A percentile compares a stretch with the other conserved stretches of the same genome.
Conservation (phyloP, 1,140 invertebrate species). For the Drosophila azteca region DNA sequence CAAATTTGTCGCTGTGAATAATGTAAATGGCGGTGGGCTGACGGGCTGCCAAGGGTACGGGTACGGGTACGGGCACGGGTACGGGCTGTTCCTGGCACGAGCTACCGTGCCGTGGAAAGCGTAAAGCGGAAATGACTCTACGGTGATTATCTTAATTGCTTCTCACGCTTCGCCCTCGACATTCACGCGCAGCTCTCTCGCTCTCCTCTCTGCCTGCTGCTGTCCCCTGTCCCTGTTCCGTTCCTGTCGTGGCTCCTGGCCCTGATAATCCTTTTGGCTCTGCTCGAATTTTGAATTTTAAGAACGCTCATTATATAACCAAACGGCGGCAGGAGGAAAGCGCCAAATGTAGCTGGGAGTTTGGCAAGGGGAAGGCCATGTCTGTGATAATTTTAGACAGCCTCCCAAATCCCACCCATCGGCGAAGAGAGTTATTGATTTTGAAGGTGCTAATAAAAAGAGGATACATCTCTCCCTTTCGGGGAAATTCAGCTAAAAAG, state of each 20-base stretch:
- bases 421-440: conserved; percentile 29
- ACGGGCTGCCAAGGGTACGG: neutral
- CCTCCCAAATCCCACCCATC: neutral
- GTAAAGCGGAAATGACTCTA: conserved; percentile 73
- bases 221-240: neutral
- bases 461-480: neutral
- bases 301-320: conserved; percentile 59
- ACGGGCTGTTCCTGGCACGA: neutral
- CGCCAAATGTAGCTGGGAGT: too few relatives aligned
- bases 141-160: conserved; percentile 79
- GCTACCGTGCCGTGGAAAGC: conserved; percentile 38
- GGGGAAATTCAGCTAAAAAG: too few relatives aligned
- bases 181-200: conserved; percentile 27
- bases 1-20: conserved; percentile 74
- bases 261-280: conserved; percentile 65
- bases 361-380: neutral
- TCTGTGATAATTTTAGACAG: conserved; percentile 48
- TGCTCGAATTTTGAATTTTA: conserved; percentile 60
- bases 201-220: neutral
- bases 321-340: neutral
- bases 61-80: neutral
- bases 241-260: conserved; percentile 6
- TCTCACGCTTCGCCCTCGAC: conserved; percentile 54
- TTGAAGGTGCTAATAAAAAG: conserved; percentile 29
- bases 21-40: conserved; percentile 45